Evolutionary conservation across 2,888 invertebrate species (phyloP), one percentile per base, ranked within the genome.

Genomic region (Drosophila phalerata): DNA sequence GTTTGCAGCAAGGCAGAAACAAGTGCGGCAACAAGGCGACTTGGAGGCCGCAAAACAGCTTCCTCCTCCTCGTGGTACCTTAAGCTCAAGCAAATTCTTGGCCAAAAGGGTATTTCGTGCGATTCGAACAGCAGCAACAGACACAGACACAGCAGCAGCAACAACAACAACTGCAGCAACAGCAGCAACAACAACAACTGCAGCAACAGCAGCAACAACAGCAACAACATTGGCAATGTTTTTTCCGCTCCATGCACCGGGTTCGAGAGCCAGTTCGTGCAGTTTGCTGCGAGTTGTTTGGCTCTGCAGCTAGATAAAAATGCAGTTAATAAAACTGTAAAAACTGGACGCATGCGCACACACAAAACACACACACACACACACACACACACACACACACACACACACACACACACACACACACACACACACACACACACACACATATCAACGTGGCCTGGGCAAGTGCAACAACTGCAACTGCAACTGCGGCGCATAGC

Each of bases 271-370:
- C 82, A 85, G 85, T 84, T 88, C 87, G 89, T 86, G 89, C 88
- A 86, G 83, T 75, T 88, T 57, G 78, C 70, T 68, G 84, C 78
- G 55, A 73, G 87, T 78, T 77, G 69, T 68, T 67, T 73, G 69
- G 74, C 17, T 66, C 17, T 66, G 49, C 71, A 64, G 72, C 89
- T 81, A 87, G 89, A 89, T 87, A 89, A 88, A 89, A 86, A 88
- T 88, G 91, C 90, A 90, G 90, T 89, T 90, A 90, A 89, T 81
- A 85, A 88, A 91, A 90, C 91, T 90, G 90, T 90, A 91, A 90
- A 90, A 90, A 90, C 90, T 91, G 91, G 91, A 90, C 90, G 91
- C 91, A 91, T 90, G 90, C 90, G 88, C 90, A 87, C 78, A 79
- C 78, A 81, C 75, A n/a, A n/a, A n/a, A 74, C 43, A 57, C 17